phyloP scores from a whole-genome alignment of 2,797 vertebrate species.

The Acrossocheilus wenchowensis region DNA sequence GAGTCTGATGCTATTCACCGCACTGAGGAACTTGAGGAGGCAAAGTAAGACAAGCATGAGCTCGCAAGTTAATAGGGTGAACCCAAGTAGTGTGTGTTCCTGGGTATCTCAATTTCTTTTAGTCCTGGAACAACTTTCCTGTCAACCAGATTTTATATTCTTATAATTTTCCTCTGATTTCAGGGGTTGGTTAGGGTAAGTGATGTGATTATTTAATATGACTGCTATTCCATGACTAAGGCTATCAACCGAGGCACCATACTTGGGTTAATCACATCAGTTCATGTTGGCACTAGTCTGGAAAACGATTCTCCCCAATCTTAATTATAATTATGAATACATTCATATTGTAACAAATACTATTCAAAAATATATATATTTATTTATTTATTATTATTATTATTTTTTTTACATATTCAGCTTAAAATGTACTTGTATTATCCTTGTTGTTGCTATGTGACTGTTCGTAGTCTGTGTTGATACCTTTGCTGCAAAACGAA shows the following conservation, averaged over 20 bases:
- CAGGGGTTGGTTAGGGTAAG: background rate
- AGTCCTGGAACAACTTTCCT: background rate
- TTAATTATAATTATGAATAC: too few species aligned
- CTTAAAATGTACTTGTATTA: background rate
- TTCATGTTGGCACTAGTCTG: too few species aligned
- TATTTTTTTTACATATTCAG: background rate
- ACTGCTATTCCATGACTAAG: background rate
- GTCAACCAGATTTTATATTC: background rate
- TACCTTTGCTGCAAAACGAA: background rate
- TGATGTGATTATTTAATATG: background rate
- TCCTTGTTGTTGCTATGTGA: background rate
- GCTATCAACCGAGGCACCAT: background rate
- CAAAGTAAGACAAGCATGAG: constrained; percentile 71
- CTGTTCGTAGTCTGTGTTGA: background rate
- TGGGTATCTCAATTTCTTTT: background rate
- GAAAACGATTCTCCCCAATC: too few species aligned
- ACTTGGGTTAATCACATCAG: too few species aligned
- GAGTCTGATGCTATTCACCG: constrained; percentile 90
- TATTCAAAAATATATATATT: too few species aligned
- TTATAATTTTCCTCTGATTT: background rate
- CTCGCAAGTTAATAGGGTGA: background rate
- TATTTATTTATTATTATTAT: too few species aligned
- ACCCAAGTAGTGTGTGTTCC: background rate
- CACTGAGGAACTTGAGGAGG: constrained; percentile 72
- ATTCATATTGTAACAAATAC: too few species aligned